These are phyloP conservation scores for Oscheius onirici DNA, from an alignment of 2,888 invertebrate genomes.

Conservation along the genomic window DNA sequence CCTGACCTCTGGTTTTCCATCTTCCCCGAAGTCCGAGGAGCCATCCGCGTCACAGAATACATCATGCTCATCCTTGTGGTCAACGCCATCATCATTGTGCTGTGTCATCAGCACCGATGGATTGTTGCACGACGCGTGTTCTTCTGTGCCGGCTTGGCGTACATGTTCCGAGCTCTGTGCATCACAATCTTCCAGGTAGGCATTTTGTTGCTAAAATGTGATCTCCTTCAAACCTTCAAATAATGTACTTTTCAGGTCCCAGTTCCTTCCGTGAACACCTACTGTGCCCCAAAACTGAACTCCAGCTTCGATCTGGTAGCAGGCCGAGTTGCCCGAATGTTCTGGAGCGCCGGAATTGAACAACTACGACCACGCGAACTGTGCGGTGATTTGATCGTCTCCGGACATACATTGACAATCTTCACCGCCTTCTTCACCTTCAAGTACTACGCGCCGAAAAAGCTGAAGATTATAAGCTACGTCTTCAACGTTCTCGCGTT, in stretches of 20 bases:
- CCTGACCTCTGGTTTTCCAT: conserved; percentile 67
- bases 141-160: conserved; percentile 62
- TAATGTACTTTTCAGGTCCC: conserved; percentile 65
- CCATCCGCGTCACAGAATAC: conserved; percentile 64
- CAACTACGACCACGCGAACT: conserved; percentile 56
- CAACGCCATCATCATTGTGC: conserved; percentile 55
- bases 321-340: conserved; percentile 58
- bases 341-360: conserved; percentile 70
- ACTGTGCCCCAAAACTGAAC: conserved; percentile 66
- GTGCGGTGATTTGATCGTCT: conserved; percentile 70
- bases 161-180: conserved; percentile 66
- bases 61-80: conserved; percentile 62
- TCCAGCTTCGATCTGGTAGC: conserved; percentile 45
- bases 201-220: too few species aligned
- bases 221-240: too few species aligned
- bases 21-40: conserved; percentile 64
- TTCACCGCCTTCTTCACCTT: conserved; percentile 62
- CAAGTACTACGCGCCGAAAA: conserved; percentile 61
- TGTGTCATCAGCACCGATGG: conserved; percentile 63
- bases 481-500: conserved; percentile 60
- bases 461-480: conserved; percentile 55
- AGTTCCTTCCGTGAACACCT: conserved; percentile 67
- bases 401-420: conserved; percentile 68
- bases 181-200: conserved; percentile 63
- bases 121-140: conserved; percentile 55